Evolutionary conservation across 2,113 vertebrate genomes (phyloP).

Genomic region (Mystacornis crossleyi): DNA sequence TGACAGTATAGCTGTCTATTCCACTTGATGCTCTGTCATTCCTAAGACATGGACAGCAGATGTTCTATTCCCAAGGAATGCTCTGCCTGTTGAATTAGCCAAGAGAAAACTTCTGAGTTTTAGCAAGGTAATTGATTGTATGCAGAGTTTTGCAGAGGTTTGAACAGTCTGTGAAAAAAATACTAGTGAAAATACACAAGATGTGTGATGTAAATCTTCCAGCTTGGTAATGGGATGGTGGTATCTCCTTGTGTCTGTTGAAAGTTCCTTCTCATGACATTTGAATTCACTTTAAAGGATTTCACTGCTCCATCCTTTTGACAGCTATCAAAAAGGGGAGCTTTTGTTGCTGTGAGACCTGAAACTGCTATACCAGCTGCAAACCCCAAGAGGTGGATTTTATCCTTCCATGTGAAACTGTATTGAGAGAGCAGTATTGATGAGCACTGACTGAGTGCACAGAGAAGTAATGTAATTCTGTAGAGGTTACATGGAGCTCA

Average conservation of each 20-base stretch:
- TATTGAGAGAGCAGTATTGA: neutral
- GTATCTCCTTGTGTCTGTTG: neutral
- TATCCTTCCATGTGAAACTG: neutral
- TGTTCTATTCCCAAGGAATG: neutral
- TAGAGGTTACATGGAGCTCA: neutral
- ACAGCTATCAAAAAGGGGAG: neutral
- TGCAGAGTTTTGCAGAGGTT: neutral
- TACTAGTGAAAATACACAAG: neutral
- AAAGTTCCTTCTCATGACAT: neutral
- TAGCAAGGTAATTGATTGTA: neutral
- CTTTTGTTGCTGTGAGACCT: neutral
- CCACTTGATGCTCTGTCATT: constrained; percentile 9
- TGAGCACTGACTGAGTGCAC: neutral
- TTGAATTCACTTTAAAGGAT: neutral
- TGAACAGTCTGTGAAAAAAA: neutral
- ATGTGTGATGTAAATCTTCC: neutral
- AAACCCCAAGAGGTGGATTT: neutral
- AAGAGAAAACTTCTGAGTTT: neutral
- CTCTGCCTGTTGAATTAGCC: neutral
- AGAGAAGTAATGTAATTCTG: neutral
- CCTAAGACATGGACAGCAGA: neutral
- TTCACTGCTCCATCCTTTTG: neutral
- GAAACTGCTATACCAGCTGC: neutral
- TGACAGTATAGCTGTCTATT: constrained; percentile 5
- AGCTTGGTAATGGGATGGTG: fast-evolving